phyloP scores from a whole-genome alignment of 2,797 vertebrate species.

The Epinephelus coioides region DNA sequence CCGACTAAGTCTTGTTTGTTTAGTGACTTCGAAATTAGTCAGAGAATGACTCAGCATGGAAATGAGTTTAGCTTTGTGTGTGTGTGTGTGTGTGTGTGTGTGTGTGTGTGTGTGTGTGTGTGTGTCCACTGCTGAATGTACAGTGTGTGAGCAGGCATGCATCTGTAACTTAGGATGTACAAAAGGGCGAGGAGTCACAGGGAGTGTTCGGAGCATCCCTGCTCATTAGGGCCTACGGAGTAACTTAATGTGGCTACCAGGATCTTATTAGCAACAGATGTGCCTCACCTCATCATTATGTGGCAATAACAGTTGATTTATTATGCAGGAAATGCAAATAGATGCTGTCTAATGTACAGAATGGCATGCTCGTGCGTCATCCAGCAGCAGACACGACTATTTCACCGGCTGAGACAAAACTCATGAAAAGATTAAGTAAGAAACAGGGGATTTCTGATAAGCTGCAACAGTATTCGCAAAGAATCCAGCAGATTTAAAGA shows the following conservation, averaged over 20 bases:
- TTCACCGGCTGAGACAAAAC: constrained; percentile 24
- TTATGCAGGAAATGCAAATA: constrained; percentile 51
- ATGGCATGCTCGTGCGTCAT: not conserved
- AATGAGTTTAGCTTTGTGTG: constrained; percentile 12
- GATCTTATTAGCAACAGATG: constrained; percentile 32
- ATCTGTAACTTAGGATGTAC: constrained; percentile 9
- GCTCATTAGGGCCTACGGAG: constrained; percentile 55
- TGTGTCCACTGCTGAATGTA: not conserved
- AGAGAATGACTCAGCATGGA: constrained; percentile 44
- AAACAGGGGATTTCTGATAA: constrained; percentile 48
- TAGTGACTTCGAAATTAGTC: constrained; percentile 52
- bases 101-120: not conserved
- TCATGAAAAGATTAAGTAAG: constrained; percentile 25
- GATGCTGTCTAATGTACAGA: constrained; percentile 22
- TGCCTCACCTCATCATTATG: constrained; percentile 36
- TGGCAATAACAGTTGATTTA: constrained; percentile 38
- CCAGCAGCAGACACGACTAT: constrained; percentile 9
- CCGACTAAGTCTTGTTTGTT: constrained; percentile 39
- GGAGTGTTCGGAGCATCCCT: constrained; percentile 23
- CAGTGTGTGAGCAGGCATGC: constrained; percentile 14
- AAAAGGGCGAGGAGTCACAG: constrained; percentile 10
- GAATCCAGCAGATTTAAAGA: constrained; percentile 47
- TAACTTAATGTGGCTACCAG: constrained; percentile 42
- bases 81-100: not conserved
- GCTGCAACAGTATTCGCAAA: constrained; percentile 28